phyloP scores from a whole-genome alignment of 2,888 invertebrate species.

The Theretra japonica region DNA sequence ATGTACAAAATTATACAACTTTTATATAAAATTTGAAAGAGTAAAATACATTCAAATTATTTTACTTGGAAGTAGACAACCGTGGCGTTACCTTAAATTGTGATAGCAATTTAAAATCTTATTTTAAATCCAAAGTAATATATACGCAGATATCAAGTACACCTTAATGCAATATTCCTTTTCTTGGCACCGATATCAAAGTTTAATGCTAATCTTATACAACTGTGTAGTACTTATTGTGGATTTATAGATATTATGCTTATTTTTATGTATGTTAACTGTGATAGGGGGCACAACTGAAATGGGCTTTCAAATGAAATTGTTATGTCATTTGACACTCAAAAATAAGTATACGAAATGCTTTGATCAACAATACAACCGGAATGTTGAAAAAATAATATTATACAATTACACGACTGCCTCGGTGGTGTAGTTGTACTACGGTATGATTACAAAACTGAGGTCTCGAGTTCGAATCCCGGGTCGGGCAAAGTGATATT shows the following conservation, averaged over 20 bases:
- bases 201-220: conserved; percentile 1
- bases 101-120: not conserved
- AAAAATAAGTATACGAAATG: too few relatives aligned
- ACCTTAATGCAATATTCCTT: not conserved
- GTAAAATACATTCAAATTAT: not conserved
- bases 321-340: too few relatives aligned
- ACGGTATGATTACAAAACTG: too few relatives aligned
- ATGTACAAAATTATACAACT: too few relatives aligned
- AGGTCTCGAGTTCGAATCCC: too few relatives aligned
- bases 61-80: not conserved
- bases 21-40: not conserved
- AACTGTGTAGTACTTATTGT: not conserved
- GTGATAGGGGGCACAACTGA: too few relatives aligned
- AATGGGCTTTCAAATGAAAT: too few relatives aligned
- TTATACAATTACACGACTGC: too few relatives aligned
- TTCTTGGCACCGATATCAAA: not conserved
- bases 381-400: too few relatives aligned
- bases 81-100: not conserved
- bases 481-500: too few relatives aligned
- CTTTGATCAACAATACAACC: too few relatives aligned
- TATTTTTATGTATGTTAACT: not conserved
- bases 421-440: too few relatives aligned
- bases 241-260: not conserved
- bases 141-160: not conserved
- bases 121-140: not conserved